Evolutionary conservation across 37 sponge, comb jelly and placozoan species (phyloP).

Genomic region (Ianthella basta): DNA sequence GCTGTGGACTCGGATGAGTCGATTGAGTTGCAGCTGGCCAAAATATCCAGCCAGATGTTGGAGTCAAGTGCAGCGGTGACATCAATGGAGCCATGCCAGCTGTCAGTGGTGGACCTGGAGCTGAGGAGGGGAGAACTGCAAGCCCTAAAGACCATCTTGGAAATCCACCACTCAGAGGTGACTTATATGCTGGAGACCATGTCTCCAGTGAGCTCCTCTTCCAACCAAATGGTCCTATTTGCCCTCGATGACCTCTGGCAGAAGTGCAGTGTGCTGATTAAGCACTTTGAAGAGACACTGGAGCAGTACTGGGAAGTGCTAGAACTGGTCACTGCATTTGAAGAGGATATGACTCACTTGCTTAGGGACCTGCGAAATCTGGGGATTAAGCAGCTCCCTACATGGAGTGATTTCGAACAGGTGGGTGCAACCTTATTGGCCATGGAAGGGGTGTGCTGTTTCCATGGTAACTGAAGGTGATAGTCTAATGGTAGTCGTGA

Average conservation of each 20-base stretch:
- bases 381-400: too few species aligned
- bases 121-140: constrained; percentile 14
- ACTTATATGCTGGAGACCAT: constrained; percentile 28
- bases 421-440: background rate
- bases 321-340: constrained; percentile 18
- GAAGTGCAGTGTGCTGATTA: constrained; percentile 16
- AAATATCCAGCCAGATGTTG: constrained; percentile 27
- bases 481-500: background rate
- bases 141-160: constrained; percentile 23
- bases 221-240: constrained; percentile 12
- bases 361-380: background rate
- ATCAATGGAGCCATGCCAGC: constrained; percentile 27
- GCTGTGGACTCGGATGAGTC: constrained; percentile 14
- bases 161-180: constrained; percentile 34
- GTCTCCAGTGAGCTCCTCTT: background rate
- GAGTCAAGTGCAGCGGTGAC: constrained; percentile 22
- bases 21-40: constrained; percentile 16
- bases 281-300: constrained; percentile 27
- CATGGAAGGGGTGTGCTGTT: background rate
- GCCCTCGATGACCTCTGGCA: constrained; percentile 23
- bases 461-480: background rate
- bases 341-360: constrained; percentile 4
- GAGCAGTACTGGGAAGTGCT: constrained; percentile 21
- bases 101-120: constrained; percentile 14
- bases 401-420: constrained; percentile 27